Evolutionary conservation across 2,888 invertebrate genomes (phyloP), one percentile per base, ranked within the genome.

Genomic region (Harmothoe impar): DNA sequence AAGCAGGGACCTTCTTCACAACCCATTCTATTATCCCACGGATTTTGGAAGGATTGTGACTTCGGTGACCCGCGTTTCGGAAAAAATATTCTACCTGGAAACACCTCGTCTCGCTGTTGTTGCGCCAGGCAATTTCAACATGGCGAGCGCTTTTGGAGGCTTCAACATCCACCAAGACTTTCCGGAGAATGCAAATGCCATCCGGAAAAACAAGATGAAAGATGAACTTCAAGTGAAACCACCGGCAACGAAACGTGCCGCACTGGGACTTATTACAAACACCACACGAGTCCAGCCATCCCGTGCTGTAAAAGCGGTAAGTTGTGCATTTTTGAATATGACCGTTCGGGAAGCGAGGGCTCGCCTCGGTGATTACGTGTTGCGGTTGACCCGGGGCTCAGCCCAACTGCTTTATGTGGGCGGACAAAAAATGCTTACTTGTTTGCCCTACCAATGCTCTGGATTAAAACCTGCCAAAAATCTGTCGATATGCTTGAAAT

Each of bases 201-300:
- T n/a, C 91, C 92, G 91, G 92, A 91, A 91, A 91, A 91, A 90
- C 91, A 92, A 81, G 92, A 92, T 62, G 90, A 91, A 85, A 92
- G 90, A 90, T 89, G 78, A 89, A 20, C 25, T 51, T 31, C 90
- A 90, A 43, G 52, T 25, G 23, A 81, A 81, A 72, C 81, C 52
- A 25, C 91, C 91, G 86, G 93, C 91, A 43, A 93, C 92, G 35
- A 95, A 94, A 91, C 92, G 95, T 90, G 93, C 94, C 56, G 95
- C 94, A n/a, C 92, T 95, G 3, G 94, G 94, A 35, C 93, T 93
- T n/a, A 94, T 95, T 43, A 94, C 95, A 10, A 95, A 94, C 91
- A 52, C 25, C 91, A 91, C 94, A 23, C 92, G 95, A 77, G 93
- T 94, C 20, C 95, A 95, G 91, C 95, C 95, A 12, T 93, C 93